These are phyloP conservation scores for Hesperia comma DNA, from an alignment of 2,888 invertebrate genomes.

Conservation along the genomic window DNA sequence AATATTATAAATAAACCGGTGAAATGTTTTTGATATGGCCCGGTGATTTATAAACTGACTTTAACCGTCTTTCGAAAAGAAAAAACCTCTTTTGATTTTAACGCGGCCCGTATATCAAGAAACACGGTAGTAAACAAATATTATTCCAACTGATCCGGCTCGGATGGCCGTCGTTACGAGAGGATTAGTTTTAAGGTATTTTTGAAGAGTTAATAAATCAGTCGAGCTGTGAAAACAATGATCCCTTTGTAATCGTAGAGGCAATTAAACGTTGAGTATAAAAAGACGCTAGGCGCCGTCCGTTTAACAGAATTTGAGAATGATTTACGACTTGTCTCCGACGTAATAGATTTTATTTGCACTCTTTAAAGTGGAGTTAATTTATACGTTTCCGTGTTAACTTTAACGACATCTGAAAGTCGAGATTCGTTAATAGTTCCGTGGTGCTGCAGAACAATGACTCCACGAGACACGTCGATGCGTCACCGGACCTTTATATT, in stretches of 20 bases:
- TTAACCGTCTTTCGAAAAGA: constrained; percentile 37
- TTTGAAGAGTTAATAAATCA: constrained; percentile 68
- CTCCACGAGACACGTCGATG: background rate
- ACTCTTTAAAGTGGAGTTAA: constrained; percentile 53
- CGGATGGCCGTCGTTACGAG: constrained; percentile 46
- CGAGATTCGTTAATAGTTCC: constrained; percentile 26
- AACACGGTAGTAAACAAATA: constrained; percentile 70
- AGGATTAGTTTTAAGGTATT: constrained; percentile 49
- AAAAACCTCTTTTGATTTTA: constrained; percentile 24
- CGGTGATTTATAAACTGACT: constrained; percentile 35
- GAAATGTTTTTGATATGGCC: constrained; percentile 32
- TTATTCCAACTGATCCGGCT: constrained; percentile 57
- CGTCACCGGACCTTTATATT: constrained; percentile 15
- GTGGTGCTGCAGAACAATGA: constrained; percentile 15
- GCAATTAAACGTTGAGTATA: constrained; percentile 76
- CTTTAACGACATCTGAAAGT: constrained; percentile 38
- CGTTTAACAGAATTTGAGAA: constrained; percentile 67
- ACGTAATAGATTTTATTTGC: constrained; percentile 62
- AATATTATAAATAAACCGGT: constrained; percentile 30
- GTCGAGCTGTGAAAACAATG: constrained; percentile 76
- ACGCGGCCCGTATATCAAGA: constrained; percentile 53
- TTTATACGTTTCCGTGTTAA: constrained; percentile 41
- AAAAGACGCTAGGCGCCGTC: constrained; percentile 64
- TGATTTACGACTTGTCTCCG: constrained; percentile 66
- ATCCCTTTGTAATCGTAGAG: constrained; percentile 81